A percentile compares a stretch with the other conserved stretches of the same genome.
phyloP scores from a whole-genome alignment of 2,888 invertebrate species.

The Holacanthella duospinosa region DNA sequence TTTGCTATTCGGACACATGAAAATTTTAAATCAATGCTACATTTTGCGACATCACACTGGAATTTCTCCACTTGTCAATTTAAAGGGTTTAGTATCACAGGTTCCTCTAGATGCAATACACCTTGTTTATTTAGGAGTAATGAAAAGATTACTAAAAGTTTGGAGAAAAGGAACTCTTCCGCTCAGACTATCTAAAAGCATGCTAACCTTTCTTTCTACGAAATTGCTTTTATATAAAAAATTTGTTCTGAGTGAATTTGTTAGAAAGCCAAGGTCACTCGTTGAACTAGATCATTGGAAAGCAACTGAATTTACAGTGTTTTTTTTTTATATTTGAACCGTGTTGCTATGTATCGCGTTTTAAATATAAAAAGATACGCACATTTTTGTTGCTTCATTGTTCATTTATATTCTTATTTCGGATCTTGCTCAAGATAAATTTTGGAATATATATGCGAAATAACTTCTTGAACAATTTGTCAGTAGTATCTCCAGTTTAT shows the following conservation, averaged over 20 bases:
- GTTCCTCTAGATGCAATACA: conserved; percentile 39
- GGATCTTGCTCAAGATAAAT: too few relatives aligned
- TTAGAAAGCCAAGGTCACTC: conserved; percentile 7
- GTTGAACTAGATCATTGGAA: conserved; percentile 9
- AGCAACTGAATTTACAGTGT: conserved; percentile 13
- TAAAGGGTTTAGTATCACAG: conserved; percentile 27
- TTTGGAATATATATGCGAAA: too few relatives aligned
- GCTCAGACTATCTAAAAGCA: background rate
- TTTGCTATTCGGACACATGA: background rate
- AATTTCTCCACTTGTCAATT: conserved; percentile 13
- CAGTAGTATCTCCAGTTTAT: too few relatives aligned
- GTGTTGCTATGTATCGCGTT: too few relatives aligned
- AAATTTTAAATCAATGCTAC: background rate
- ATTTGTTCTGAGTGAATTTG: conserved; percentile 10
- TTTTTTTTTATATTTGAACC: conserved; percentile 11
- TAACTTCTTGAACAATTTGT: too few relatives aligned
- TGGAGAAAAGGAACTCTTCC: conserved; percentile 18
- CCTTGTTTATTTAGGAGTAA: too few relatives aligned
- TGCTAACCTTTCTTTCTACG: background rate
- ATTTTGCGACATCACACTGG: background rate
- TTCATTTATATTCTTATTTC: too few relatives aligned
- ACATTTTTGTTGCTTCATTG: too few relatives aligned
- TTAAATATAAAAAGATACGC: too few relatives aligned
- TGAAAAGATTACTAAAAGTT: conserved; percentile 22
- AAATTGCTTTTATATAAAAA: background rate